These are phyloP conservation scores for Sus scrofa DNA, from an alignment of 2,113 vertebrate species.

Conservation along the genomic window DNA sequence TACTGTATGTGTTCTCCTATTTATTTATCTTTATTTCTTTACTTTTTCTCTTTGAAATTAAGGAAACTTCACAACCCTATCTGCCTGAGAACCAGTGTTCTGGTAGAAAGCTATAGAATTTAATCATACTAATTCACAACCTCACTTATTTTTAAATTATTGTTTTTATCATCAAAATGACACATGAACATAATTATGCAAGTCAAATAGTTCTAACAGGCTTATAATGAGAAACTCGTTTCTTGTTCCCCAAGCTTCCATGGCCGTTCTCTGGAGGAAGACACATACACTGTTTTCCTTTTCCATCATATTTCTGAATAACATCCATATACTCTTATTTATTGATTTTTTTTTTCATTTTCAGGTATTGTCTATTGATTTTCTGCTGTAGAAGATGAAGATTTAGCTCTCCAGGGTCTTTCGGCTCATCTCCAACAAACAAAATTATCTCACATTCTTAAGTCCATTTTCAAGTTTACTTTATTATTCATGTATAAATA, in stretches of 20 bases:
- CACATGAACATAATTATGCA: neutral
- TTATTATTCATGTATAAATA: neutral
- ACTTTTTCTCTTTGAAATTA: neutral
- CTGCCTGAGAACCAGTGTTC: neutral
- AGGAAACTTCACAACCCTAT: neutral
- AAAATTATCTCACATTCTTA: neutral
- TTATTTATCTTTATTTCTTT: neutral
- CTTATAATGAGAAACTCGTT: neutral
- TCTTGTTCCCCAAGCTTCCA: neutral
- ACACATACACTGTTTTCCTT: neutral
- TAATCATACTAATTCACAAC: neutral
- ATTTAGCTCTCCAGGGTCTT: neutral
- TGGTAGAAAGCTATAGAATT: neutral
- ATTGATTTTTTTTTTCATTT: neutral
- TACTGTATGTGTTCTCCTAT: neutral
- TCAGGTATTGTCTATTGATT: constrained; percentile 30
- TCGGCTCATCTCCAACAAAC: neutral
- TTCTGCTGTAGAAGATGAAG: constrained; percentile 57
- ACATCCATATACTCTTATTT: neutral
- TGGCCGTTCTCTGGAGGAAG: neutral
- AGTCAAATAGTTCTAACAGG: neutral
- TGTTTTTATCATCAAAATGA: constrained; percentile 32
- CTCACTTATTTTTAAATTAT: neutral
- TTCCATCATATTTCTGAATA: constrained; percentile 9
- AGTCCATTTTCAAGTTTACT: neutral